Evolutionary conservation across 2,113 vertebrate genomes (phyloP).

Genomic region (Sterrhoptilus dennistouni): DNA sequence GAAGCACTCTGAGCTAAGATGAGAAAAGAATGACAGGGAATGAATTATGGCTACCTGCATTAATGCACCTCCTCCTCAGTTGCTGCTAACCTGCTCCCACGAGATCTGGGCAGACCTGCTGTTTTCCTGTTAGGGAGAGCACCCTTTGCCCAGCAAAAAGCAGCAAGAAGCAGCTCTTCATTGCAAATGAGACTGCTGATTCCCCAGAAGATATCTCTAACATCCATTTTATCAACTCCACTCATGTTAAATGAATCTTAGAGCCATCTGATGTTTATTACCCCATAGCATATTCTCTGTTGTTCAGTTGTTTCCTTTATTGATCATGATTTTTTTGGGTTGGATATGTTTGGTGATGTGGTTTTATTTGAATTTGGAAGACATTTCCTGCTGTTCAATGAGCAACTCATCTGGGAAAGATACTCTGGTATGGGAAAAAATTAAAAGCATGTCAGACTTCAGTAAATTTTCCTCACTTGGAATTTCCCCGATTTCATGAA

Average conservation of each 20-base stretch:
- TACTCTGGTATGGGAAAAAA: background rate
- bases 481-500: background rate
- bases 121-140: background rate
- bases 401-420: background rate
- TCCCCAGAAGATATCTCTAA: background rate
- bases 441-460: background rate
- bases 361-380: background rate
- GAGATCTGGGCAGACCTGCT: background rate
- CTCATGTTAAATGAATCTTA: background rate
- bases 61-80: background rate
- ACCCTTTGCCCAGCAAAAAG: background rate
- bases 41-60: background rate
- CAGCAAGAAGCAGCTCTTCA: background rate
- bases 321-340: background rate
- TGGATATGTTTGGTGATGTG: background rate
- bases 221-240: background rate
- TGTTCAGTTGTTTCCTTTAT: background rate
- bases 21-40: background rate
- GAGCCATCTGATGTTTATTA: conserved; percentile 20
- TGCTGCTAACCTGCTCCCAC: background rate
- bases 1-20: background rate
- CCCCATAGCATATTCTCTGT: background rate
- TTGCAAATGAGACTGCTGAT: background rate
- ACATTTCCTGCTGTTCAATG: background rate
- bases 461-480: background rate